A percentile compares a stretch with the other conserved stretches of the same genome.
Conservation (phyloP, 2,888 invertebrate genomes). For the Dorcus hopei region DNA sequence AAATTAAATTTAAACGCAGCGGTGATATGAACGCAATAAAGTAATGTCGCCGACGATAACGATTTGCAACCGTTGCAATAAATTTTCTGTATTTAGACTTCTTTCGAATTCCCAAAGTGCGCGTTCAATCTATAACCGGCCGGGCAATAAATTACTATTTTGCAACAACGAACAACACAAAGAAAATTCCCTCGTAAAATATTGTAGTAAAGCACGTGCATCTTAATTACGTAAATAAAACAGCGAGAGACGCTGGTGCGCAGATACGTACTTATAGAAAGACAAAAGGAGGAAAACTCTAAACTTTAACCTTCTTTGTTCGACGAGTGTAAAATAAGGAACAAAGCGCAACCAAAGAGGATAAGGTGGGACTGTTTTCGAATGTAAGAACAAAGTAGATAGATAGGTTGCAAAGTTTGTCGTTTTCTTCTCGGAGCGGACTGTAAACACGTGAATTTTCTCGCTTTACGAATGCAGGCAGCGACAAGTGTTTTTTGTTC, state of each 20-base stretch:
- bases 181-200: slow-evolving; percentile 1
- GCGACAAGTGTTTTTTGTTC: slow-evolving; percentile 1
- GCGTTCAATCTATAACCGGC: background rate
- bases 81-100: background rate
- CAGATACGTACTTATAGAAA: background rate
- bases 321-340: background rate
- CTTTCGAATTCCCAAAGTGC: background rate
- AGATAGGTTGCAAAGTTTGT: too few relatives aligned
- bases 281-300: background rate
- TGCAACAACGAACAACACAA: background rate
- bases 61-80: background rate
- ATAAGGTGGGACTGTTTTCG: too few relatives aligned
- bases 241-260: background rate
- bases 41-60: background rate
- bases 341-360: background rate
- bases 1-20: too few relatives aligned
- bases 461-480: background rate
- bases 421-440: too few relatives aligned
- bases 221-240: slow-evolving; percentile 1
- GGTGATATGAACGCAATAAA: background rate
- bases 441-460: background rate
- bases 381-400: too few relatives aligned
- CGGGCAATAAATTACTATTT: background rate
- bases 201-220: background rate
- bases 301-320: slow-evolving; percentile 1